Evolutionary conservation across 53 echinoderm and acorn worm species (phyloP), one percentile per base, ranked within the genome.

Genomic region (Antedon mediterranea): DNA sequence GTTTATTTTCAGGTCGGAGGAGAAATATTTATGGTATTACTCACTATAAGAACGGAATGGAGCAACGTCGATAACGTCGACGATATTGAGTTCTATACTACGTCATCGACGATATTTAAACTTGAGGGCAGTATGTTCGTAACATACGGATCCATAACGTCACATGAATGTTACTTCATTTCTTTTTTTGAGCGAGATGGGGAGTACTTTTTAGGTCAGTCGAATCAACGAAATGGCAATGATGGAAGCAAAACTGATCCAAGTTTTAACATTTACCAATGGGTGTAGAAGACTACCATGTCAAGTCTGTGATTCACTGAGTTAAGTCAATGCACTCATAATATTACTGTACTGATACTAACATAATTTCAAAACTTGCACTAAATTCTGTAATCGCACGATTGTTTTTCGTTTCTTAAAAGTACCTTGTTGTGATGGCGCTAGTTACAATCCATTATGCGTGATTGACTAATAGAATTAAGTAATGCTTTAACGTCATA

Each of bases 81-180:
- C n/a, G 13, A 41, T 41, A 41, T 41, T 41, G 41, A 41, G 13
- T 7, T 3, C 20, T 57, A 57, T 26, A 57, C 20, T 57, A 57
- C 57, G 57, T 57, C 57, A 57, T 57, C 57, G 3, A 57, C 57
- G 2, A 57, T 57, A 8, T 57, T 57, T 57, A 57, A 57, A 57
- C 79, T 92, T 20, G 85, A 81, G 30, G 92, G 86, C 9, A 82
- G 77, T 9, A 86, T 78, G 70, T 92, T 89, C 73, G 86, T 92
- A 20, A 81, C 34, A 30, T 86, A 84, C 75, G 75, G 30, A 28
- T 18, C 57, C 2, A 23, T 57, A 2, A 57, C 57, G 9, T 57
- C 57, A 23, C 57, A 57, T 2, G 9, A 15, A 57, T 57, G 15
- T 6, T 11, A n/a, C n/a, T 13, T 8, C 14, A 57, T 2, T 41